phyloP scores from a whole-genome alignment of 1,140 invertebrate species.

The Linepithema humile region DNA sequence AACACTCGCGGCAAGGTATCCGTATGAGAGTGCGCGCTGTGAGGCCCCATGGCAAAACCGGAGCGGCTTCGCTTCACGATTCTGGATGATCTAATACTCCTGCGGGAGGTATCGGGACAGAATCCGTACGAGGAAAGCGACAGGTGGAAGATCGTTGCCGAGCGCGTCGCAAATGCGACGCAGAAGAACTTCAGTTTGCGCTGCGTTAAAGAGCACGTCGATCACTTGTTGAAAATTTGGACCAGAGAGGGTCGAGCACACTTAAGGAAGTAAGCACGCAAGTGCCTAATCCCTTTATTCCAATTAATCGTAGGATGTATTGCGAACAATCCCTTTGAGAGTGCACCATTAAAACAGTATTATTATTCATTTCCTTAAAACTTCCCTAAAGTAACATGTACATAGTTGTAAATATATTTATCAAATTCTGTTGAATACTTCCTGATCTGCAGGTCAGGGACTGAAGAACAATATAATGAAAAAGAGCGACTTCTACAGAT shows the following conservation, averaged over 20 bases:
- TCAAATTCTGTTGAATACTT: neutral
- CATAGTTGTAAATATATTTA: neutral
- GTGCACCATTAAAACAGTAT: neutral
- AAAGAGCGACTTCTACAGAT: conserved; percentile 29
- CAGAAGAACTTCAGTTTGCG: conserved; percentile 40
- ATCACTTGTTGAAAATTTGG: conserved; percentile 48
- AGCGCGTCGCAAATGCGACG: conserved; percentile 36
- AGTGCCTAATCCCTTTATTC: neutral
- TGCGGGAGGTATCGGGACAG: conserved; percentile 11
- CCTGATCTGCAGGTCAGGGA: conserved; percentile 6
- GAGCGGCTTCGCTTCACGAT: conserved; percentile 47
- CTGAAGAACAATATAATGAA: conserved; percentile 44
- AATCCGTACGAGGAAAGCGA: conserved; percentile 40
- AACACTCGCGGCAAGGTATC: neutral
- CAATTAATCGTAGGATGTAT: neutral
- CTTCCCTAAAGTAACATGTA: neutral
- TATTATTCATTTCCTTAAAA: neutral
- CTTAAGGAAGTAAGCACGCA: conserved; percentile 17
- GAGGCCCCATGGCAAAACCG: conserved; percentile 30
- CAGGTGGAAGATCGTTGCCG: conserved; percentile 34
- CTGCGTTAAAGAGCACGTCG: conserved; percentile 43
- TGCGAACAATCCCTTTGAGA: neutral
- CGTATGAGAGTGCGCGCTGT: conserved; percentile 13
- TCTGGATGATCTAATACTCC: conserved; percentile 45
- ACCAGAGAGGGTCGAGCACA: conserved; percentile 27